Percentiles rank a stretch among this genome's conserved stretches.
phyloP scores from a whole-genome alignment of 2,888 invertebrate species.

The Villa cingulata region DNA sequence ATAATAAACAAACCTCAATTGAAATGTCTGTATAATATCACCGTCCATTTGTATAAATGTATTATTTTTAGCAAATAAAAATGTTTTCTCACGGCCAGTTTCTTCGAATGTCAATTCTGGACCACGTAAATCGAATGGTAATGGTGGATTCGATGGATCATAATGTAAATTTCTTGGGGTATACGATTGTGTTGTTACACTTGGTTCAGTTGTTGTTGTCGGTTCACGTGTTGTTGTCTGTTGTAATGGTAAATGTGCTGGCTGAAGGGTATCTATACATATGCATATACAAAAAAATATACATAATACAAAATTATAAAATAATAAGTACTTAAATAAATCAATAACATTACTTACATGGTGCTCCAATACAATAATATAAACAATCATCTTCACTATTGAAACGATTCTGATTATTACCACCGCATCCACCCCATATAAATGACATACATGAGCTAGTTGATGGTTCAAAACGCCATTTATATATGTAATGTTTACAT shows the following conservation, averaged over 20 bases:
- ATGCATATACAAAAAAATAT: background rate
- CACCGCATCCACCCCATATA: constrained; percentile 55
- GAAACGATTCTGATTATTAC: constrained; percentile 52
- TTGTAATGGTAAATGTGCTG: constrained; percentile 24
- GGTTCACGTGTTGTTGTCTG: constrained; percentile 39
- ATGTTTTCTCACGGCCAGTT: constrained; percentile 71
- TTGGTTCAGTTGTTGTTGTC: constrained; percentile 39
- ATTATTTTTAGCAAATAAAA: constrained; percentile 82
- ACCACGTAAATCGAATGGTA: constrained; percentile 61
- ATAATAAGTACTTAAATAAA: background rate
- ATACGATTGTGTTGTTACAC: constrained; percentile 13
- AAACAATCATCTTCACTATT: constrained; percentile 52
- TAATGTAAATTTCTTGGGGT: constrained; percentile 8
- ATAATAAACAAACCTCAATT: constrained; percentile 53
- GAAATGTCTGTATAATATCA: constrained; percentile 79
- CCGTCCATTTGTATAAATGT: constrained; percentile 84
- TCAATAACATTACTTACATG: constrained; percentile 34
- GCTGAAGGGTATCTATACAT: background rate
- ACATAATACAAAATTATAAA: background rate
- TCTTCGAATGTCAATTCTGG: constrained; percentile 73
- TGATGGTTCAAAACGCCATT: constrained; percentile 51
- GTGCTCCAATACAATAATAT: constrained; percentile 46
- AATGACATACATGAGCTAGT: constrained; percentile 47
- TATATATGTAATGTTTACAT: constrained; percentile 50
- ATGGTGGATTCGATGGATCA: constrained; percentile 34